Evolutionary conservation across 1,140 invertebrate genomes (phyloP).

Genomic region (Camponotus floridanus): DNA sequence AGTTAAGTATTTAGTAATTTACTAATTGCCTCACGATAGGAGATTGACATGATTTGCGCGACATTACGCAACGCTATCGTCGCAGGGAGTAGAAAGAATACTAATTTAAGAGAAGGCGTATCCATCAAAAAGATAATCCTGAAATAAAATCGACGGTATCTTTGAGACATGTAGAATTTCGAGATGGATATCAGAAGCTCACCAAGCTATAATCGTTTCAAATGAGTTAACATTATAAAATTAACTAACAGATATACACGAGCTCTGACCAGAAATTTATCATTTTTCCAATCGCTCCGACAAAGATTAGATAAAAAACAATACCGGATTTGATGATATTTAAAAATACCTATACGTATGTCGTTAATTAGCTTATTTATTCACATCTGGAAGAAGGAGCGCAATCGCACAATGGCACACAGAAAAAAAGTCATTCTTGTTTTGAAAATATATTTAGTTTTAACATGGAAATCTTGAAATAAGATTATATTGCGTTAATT

Average conservation of each 20-base stretch:
- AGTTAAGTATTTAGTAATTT: slow-evolving; percentile 68
- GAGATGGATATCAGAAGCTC: slow-evolving; percentile 39
- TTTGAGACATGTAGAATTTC: slow-evolving; percentile 26
- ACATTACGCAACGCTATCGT: not conserved
- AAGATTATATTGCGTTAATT: too few species aligned
- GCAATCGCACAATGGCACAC: slow-evolving; percentile 47
- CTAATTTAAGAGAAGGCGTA: slow-evolving; percentile 27
- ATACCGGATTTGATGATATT: not conserved
- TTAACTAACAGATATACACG: slow-evolving; percentile 33
- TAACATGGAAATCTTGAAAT: too few species aligned
- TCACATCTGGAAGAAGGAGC: slow-evolving; percentile 26
- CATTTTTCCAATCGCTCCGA: slow-evolving; percentile 15
- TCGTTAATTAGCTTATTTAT: slow-evolving; percentile 44
- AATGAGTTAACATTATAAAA: slow-evolving; percentile 29
- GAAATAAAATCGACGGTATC: slow-evolving; percentile 26
- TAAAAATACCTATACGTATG: not conserved
- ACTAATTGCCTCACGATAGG: slow-evolving; percentile 46
- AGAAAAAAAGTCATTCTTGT: too few species aligned
- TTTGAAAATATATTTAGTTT: too few species aligned
- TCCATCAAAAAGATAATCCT: not conserved
- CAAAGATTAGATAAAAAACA: slow-evolving; percentile 20
- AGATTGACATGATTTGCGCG: slow-evolving; percentile 18
- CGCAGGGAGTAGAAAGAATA: not conserved
- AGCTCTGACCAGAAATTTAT: not conserved
- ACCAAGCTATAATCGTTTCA: slow-evolving; percentile 27